Conservation (phyloP, 92 coral and sea anemone genomes). For the Phenganax marumi region DNA sequence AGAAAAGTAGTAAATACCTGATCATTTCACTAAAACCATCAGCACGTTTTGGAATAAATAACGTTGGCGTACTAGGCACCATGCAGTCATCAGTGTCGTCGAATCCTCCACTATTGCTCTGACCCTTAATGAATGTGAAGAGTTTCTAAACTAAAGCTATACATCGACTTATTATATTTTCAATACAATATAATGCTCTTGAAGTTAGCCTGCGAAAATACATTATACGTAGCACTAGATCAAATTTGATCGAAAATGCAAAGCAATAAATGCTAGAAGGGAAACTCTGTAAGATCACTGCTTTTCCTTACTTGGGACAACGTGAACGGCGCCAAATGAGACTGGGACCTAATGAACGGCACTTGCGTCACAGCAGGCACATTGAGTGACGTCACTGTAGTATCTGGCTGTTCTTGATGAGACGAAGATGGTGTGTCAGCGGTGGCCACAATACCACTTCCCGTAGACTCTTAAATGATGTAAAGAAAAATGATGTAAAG, state of each 20-base stretch:
- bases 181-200: no score
- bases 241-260: no score
- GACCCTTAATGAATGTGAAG: constrained; percentile 53
- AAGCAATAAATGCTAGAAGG: no score
- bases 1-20: constrained; percentile 55
- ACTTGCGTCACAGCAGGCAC: constrained; percentile 29
- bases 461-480: constrained; percentile 8
- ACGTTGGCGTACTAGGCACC: constrained; percentile 95
- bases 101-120: constrained; percentile 70
- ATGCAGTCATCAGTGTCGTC: constrained; percentile 94
- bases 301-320: constrained; percentile 74
- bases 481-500: not conserved
- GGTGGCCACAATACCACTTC: not conserved
- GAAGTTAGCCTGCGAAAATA: no score
- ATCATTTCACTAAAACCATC: constrained; percentile 98
- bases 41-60: constrained; percentile 92
- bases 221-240: no score
- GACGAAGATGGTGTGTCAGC: constrained; percentile 53
- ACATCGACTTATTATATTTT: no score
- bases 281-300: not conserved
- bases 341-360: constrained; percentile 66
- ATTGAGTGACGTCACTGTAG: constrained; percentile 20
- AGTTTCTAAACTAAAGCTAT: no score
- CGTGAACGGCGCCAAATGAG: constrained; percentile 92
- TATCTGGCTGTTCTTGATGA: constrained; percentile 30